Evolutionary conservation across 2,888 invertebrate genomes (phyloP).

Genomic region (Neoscelio sp.): DNA sequence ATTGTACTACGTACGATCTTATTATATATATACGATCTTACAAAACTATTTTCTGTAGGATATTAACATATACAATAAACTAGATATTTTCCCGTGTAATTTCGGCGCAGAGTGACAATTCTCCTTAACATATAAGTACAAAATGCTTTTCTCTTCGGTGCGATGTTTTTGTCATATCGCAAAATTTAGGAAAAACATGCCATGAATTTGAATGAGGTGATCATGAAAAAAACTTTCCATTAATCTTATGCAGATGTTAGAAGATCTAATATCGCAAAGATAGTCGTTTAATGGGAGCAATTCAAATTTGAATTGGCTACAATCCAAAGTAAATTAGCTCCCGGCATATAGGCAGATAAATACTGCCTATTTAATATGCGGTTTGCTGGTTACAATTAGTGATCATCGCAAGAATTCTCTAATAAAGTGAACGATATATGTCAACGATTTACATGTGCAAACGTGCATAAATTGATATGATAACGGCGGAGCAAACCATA

Average conservation of each 20-base stretch:
- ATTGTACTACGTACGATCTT: too few relatives aligned
- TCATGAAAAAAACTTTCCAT: slow-evolving; percentile 2
- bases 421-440: slow-evolving; percentile 58
- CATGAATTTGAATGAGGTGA: background rate
- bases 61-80: too few relatives aligned
- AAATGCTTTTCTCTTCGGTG: slow-evolving; percentile 8
- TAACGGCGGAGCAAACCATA: slow-evolving; percentile 44
- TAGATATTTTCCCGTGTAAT: too few relatives aligned
- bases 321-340: slow-evolving; percentile 65
- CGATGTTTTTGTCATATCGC: too few relatives aligned
- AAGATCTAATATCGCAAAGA: slow-evolving; percentile 17
- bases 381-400: slow-evolving; percentile 64
- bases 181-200: background rate
- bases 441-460: slow-evolving; percentile 42
- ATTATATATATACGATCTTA: too few relatives aligned
- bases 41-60: too few relatives aligned
- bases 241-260: slow-evolving; percentile 18
- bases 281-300: slow-evolving; percentile 43
- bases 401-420: slow-evolving; percentile 60
- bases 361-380: slow-evolving; percentile 63
- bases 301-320: slow-evolving; percentile 57
- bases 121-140: slow-evolving; percentile 21
- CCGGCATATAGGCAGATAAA: slow-evolving; percentile 48
- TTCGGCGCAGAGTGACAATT: too few relatives aligned
- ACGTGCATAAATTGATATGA: slow-evolving; percentile 49